Percentiles rank a stretch among this genome's conserved stretches.
Evolutionary conservation across 2,797 vertebrate genomes (phyloP).

Genomic region (Todus mexicanus): DNA sequence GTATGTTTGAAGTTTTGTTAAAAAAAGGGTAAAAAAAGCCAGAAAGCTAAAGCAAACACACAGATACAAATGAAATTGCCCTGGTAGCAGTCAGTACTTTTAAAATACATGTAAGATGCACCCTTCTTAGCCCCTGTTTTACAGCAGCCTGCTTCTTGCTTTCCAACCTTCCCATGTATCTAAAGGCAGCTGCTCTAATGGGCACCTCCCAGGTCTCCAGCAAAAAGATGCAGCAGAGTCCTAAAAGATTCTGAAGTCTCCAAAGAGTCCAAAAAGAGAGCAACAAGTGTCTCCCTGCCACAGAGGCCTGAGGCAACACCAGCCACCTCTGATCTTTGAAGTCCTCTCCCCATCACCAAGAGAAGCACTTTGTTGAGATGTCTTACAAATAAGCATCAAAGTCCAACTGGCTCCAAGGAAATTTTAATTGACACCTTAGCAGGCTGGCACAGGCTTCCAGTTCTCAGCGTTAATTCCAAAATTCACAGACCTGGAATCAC

Average conservation of each 20-base stretch:
- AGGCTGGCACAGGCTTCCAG: not conserved
- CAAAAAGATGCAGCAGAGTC: not conserved
- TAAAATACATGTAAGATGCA: not conserved
- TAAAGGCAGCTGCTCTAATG: not conserved
- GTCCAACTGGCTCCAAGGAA: not conserved
- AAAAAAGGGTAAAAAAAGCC: not conserved
- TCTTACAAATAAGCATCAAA: not conserved
- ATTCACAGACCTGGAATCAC: not conserved
- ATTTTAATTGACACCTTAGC: not conserved
- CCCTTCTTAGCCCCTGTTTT: fast-evolving
- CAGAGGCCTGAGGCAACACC: not conserved
- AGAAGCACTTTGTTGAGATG: not conserved
- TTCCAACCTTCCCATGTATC: not conserved
- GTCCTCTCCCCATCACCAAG: not conserved
- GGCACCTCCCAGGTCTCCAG: not conserved
- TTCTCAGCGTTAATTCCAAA: not conserved
- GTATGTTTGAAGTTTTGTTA: not conserved
- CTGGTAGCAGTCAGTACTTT: not conserved
- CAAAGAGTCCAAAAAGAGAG: too few relatives aligned
- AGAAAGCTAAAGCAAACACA: not conserved
- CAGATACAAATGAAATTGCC: not conserved
- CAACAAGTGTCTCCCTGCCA: not conserved
- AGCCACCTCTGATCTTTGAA: not conserved
- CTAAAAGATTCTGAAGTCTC: too few relatives aligned
- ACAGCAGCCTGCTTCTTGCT: not conserved